phyloP scores from a whole-genome alignment of 1,140 invertebrate species.

The Drosophila chauvacae region DNA sequence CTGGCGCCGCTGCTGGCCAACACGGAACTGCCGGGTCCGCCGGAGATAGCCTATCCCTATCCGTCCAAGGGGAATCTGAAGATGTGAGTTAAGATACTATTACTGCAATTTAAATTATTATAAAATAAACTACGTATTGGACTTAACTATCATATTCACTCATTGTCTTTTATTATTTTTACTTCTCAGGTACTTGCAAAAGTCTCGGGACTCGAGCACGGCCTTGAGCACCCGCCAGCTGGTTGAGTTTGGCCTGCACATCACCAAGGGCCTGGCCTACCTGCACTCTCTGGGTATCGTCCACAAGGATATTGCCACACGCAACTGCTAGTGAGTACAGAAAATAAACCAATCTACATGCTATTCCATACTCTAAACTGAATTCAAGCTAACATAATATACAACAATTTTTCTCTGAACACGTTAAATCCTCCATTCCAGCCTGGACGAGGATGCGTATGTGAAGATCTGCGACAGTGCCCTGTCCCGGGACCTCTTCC shows the following conservation, averaged over 20 bases:
- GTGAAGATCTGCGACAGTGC: slow-evolving; percentile 96
- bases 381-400: too few relatives aligned
- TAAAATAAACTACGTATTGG: not conserved
- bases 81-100: slow-evolving; percentile 86
- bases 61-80: slow-evolving; percentile 94
- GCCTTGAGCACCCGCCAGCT: slow-evolving; percentile 92
- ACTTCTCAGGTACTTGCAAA: slow-evolving; percentile 87
- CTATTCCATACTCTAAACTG: too few relatives aligned
- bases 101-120: not conserved
- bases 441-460: slow-evolving; percentile 92
- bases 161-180: not conserved
- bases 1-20: slow-evolving; percentile 92
- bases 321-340: slow-evolving; percentile 93
- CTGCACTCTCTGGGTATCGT: slow-evolving; percentile 94
- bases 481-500: slow-evolving; percentile 95
- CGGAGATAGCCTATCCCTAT: slow-evolving; percentile 93
- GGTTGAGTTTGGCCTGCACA: slow-evolving; percentile 95
- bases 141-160: not conserved
- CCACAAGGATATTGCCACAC: slow-evolving; percentile 95
- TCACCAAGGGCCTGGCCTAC: slow-evolving; percentile 94
- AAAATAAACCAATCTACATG: too few relatives aligned
- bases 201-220: slow-evolving; percentile 86
- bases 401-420: not conserved
- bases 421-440: slow-evolving; percentile 76
- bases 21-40: slow-evolving; percentile 89